Base-by-base conservation (phyloP, 1,140 invertebrate genomes). In the Ditylenchus dipsaci region DNA sequence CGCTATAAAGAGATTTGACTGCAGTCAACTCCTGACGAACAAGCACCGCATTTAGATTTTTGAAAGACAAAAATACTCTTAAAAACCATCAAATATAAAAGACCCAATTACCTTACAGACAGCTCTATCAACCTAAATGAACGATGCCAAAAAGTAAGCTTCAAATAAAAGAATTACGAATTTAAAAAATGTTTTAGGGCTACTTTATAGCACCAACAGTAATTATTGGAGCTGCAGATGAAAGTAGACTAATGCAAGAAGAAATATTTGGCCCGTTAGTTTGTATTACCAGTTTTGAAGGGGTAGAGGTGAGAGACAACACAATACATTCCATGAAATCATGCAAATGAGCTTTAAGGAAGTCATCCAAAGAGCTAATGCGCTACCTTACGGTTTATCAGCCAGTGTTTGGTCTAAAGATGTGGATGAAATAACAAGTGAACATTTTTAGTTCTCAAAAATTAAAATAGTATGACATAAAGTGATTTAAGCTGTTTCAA, bases 181-280 rank as follows among this genome's bases (percentile, higher is more conserved):
- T n/a, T n/a, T n/a, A n/a, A n/a, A n/a, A n/a, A n/a, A n/a, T 43
- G 45, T 69, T 74, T 38, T 42, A 73, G 74, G 87, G 88, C 7
- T 87, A 87, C 73, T 88, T 85, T 70, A 80, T 87, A 69, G 69
- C 77, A 8, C 87, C 87, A n/a, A 86, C 85, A 0, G 80, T 88
- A 0, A 84, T 84, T 15, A 84, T 84, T 59, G 72, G 87, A 1
- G 56, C 74, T 15, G n/a, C 11, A 13, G 85, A 87, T 68, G 68
- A 80, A 5, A 84, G 84, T 8, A 75, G 81, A n/a, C 82, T 84
- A 45, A 87, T 88, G 84, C 83, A 84, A 56, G 87, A 88, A 69
- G 87, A 88, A 77, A 88, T 88, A 29, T 88, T 88, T 79, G 87
- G 87, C 0, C 88, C 87, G 0, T 86, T 88, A 3, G 86, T 86